Conservation (phyloP, 2,888 invertebrate species). For the Stenoptilia bipunctidactyla region DNA sequence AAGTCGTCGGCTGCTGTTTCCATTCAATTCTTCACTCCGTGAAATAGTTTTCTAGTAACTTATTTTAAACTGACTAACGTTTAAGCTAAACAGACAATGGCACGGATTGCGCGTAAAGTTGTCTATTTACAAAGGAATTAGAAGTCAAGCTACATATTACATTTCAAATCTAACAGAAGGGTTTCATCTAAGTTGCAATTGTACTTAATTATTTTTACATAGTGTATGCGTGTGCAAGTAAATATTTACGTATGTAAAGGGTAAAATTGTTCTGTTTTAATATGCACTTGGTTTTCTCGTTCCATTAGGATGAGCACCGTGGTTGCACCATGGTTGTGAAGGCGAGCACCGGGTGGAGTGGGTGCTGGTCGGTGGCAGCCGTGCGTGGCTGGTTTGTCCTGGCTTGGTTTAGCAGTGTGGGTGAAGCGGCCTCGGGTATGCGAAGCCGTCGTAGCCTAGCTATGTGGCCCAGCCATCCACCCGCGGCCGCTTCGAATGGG, state of each 20-base stretch:
- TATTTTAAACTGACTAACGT: conserved; percentile 56
- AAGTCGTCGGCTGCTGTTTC: conserved; percentile 23
- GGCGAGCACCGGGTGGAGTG: not conserved
- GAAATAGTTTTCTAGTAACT: conserved; percentile 24
- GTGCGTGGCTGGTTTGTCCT: conserved; percentile 12
- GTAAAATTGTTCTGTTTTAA: conserved; percentile 26
- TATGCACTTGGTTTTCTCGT: not conserved
- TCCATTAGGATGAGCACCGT: conserved; percentile 34
- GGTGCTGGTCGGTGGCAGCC: conserved; percentile 12
- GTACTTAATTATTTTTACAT: conserved; percentile 55
- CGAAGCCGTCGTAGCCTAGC: conserved; percentile 71
- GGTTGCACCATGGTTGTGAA: conserved; percentile 34
- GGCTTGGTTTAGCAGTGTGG: conserved; percentile 57
- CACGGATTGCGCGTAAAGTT: conserved; percentile 66
- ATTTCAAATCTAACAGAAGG: conserved; percentile 50
- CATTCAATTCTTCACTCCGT: conserved; percentile 16
- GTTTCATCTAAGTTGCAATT: conserved; percentile 34
- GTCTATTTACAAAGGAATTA: conserved; percentile 58
- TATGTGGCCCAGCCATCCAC: conserved; percentile 95
- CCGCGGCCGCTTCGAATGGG: conserved; percentile 85
- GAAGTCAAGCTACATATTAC: conserved; percentile 42
- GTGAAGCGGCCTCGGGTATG: conserved; percentile 63
- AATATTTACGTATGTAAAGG: conserved; percentile 58
- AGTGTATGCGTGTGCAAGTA: conserved; percentile 59
- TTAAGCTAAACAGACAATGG: conserved; percentile 68